Percentiles rank a stretch among this genome's conserved stretches.
phyloP scores from a whole-genome alignment of 2,113 vertebrate species.

The Tenrec ecaudatus region DNA sequence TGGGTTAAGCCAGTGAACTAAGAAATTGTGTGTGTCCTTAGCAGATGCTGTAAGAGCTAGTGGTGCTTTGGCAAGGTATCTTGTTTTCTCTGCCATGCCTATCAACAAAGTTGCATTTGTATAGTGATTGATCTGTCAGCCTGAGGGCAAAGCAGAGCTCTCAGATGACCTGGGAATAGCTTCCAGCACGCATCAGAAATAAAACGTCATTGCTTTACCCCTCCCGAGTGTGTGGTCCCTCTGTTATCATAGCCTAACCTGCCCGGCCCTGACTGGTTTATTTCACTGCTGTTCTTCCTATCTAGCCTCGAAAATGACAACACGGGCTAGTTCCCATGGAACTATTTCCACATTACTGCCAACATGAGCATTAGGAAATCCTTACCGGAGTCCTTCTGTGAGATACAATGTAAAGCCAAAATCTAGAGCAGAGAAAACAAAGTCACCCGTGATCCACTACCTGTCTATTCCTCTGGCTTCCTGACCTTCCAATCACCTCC shows the following conservation, averaged over 20 bases:
- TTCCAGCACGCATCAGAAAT: background rate
- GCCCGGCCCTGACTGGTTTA: too few relatives aligned
- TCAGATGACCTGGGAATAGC: background rate
- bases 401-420: background rate
- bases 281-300: background rate
- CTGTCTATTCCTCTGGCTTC: background rate
- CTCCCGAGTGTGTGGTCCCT: too few relatives aligned
- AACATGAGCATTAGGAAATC: background rate
- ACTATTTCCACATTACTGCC: background rate
- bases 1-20: background rate
- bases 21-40: background rate
- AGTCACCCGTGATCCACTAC: too few relatives aligned
- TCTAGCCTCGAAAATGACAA: background rate
- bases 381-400: background rate
- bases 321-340: background rate
- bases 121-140: background rate
- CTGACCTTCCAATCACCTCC: background rate
- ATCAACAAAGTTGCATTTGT: background rate
- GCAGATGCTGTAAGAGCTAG: background rate
- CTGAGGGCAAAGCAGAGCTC: background rate
- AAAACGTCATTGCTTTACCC: background rate
- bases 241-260: background rate
- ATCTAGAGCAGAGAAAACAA: background rate
- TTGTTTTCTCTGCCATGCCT: background rate
- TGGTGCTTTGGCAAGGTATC: rapidly evolving